Evolutionary conservation across 2,113 vertebrate genomes (phyloP).

Genomic region (Struthidea cinerea): DNA sequence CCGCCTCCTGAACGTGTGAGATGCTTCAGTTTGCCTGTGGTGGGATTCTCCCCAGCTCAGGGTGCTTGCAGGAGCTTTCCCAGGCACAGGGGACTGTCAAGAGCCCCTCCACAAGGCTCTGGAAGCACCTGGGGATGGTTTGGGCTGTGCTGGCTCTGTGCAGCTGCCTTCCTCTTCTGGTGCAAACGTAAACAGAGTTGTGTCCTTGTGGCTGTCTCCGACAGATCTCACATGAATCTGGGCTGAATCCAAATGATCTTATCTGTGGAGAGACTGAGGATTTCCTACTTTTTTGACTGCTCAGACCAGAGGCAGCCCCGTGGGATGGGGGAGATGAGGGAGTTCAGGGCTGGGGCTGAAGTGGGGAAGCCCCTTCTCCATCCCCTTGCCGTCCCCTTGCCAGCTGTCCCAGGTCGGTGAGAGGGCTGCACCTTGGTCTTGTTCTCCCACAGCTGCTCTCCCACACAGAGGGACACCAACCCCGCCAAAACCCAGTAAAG

Average conservation of each 20-base stretch:
- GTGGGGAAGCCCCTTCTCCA: rapidly evolving
- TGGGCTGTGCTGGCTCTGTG: not conserved
- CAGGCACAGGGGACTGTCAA: rapidly evolving
- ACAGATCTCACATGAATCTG: constrained; percentile 10
- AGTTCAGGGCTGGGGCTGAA: not conserved
- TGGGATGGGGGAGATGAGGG: not conserved
- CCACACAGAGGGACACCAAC: not conserved
- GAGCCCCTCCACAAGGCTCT: not conserved
- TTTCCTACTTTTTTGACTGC: not conserved
- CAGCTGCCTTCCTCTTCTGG: not conserved
- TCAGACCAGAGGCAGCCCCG: not conserved
- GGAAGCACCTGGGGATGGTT: not conserved
- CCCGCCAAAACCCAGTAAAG: not conserved
- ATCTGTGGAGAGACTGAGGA: not conserved
- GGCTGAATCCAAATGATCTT: constrained; percentile 30
- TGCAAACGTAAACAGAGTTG: not conserved
- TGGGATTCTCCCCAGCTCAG: not conserved
- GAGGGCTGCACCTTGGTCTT: not conserved
- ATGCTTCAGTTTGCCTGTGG: not conserved
- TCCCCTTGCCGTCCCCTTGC: rapidly evolving
- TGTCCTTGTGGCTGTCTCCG: not conserved
- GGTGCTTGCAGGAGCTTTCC: not conserved
- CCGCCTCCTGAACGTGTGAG: rapidly evolving
- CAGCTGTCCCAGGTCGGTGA: rapidly evolving
- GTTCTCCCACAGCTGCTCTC: not conserved